Evolutionary conservation across 2,113 vertebrate species (phyloP).

Genomic region (Chaetorhynchus papuensis): DNA sequence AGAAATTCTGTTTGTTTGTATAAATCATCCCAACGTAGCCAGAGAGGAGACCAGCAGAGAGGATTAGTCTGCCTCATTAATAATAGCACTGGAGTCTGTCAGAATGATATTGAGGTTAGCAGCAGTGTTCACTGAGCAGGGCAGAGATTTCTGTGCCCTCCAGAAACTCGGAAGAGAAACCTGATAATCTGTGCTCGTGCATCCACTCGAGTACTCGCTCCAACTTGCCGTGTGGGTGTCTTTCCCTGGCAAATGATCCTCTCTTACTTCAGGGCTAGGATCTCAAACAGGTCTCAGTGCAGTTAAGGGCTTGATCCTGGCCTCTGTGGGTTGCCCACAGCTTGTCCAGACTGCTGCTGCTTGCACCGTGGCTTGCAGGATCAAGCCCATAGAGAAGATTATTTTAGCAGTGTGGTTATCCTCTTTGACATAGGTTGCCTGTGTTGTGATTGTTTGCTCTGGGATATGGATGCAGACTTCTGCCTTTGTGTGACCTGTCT

Average conservation of each 20-base stretch:
- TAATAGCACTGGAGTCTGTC: neutral
- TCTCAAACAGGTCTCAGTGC: neutral
- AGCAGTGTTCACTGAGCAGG: neutral
- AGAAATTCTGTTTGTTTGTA: neutral
- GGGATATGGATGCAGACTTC: neutral
- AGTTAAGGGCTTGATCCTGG: neutral
- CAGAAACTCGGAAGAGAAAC: neutral
- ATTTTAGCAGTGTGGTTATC: neutral
- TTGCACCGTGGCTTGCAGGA: neutral
- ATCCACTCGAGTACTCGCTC: neutral
- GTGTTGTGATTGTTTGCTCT: neutral
- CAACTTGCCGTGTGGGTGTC: neutral
- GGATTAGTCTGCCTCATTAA: neutral
- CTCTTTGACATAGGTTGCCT: neutral
- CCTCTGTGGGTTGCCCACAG: accelerated
- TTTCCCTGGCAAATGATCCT: neutral
- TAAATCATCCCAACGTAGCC: neutral
- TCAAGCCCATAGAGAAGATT: neutral
- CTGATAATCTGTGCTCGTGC: neutral
- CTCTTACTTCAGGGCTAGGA: neutral
- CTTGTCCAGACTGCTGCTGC: neutral
- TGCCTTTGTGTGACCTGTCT: neutral
- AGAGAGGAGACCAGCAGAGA: neutral
- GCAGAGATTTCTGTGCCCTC: neutral
- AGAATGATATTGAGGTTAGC: neutral